Percentiles rank a stretch among this genome's conserved stretches.
These are phyloP conservation scores for Steinernema carpocapsae DNA, from an alignment of 2,888 invertebrate species.

Conservation along the genomic window DNA sequence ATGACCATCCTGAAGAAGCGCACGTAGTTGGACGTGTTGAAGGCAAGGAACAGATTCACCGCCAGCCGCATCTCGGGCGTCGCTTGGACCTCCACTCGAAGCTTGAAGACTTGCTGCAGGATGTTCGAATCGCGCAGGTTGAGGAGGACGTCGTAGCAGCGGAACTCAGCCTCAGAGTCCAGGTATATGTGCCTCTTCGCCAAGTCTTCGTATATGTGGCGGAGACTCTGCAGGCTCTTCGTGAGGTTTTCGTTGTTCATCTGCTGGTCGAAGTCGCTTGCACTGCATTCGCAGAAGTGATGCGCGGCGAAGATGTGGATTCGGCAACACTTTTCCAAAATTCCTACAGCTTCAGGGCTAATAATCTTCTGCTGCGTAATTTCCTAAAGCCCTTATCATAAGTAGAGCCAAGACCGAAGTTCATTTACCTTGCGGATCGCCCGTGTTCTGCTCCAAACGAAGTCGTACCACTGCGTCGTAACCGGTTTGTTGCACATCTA, in stretches of 20 bases:
- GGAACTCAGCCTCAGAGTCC: slow-evolving; percentile 88
- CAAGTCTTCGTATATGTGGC: slow-evolving; percentile 92
- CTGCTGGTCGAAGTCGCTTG: slow-evolving; percentile 88
- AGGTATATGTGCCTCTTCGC: slow-evolving; percentile 76
- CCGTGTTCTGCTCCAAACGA: slow-evolving; percentile 93
- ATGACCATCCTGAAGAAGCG: slow-evolving; percentile 72
- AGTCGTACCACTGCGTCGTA: slow-evolving; percentile 86
- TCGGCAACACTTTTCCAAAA: slow-evolving; percentile 92
- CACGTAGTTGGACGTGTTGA: slow-evolving; percentile 89
- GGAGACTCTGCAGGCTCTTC: slow-evolving; percentile 92
- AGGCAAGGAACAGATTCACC: slow-evolving; percentile 80
- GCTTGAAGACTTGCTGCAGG: slow-evolving; percentile 76
- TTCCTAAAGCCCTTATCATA: slow-evolving; percentile 76
- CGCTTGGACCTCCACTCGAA: slow-evolving; percentile 79
- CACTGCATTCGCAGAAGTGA: slow-evolving; percentile 84
- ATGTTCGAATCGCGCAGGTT: slow-evolving; percentile 86
- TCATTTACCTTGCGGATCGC: slow-evolving; percentile 81
- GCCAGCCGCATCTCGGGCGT: slow-evolving; percentile 82
- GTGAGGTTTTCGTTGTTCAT: slow-evolving; percentile 95
- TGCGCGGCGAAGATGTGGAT: slow-evolving; percentile 93
- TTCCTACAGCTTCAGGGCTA: slow-evolving; percentile 79
- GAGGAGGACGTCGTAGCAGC: slow-evolving; percentile 88
- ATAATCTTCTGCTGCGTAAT: slow-evolving; percentile 94
- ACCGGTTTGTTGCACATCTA: slow-evolving; percentile 45
- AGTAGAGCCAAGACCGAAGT: no score